phyloP scores from a whole-genome alignment of 1,140 invertebrate species.

The Neuroterus valhalla region DNA sequence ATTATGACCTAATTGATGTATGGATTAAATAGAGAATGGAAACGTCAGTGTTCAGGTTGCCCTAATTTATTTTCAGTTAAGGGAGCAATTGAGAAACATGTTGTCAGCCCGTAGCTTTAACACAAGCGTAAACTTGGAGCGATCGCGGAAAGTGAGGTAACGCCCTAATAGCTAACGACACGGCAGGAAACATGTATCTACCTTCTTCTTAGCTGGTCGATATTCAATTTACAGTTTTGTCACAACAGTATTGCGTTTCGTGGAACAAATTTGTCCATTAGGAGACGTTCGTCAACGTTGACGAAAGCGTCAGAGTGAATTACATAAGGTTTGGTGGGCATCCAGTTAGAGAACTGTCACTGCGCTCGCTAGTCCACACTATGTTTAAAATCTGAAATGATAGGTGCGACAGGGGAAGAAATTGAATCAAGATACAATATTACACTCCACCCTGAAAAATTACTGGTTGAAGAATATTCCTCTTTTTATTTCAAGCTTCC shows the following conservation, averaged over 20 bases:
- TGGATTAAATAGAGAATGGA: neutral
- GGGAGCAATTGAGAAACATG: neutral
- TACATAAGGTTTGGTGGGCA: neutral
- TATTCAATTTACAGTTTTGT: constrained; percentile 75
- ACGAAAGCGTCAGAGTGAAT: constrained; percentile 12
- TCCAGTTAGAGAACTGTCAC: constrained; percentile 22
- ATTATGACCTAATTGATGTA: neutral
- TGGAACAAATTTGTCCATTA: constrained; percentile 51
- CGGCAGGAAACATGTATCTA: constrained; percentile 55
- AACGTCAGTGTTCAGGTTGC: neutral
- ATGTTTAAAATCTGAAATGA: neutral
- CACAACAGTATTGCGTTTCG: constrained; percentile 65
- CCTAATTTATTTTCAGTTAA: neutral
- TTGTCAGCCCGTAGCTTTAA: neutral
- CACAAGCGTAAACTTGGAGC: constrained; percentile 27
- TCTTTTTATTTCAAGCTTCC: neutral
- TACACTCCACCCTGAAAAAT: neutral
- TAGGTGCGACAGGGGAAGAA: neutral
- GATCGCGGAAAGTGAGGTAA: constrained; percentile 47
- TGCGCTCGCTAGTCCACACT: constrained; percentile 33
- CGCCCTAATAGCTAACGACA: constrained; percentile 62
- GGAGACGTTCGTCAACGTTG: constrained; percentile 43
- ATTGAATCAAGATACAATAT: neutral
- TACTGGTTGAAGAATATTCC: neutral
- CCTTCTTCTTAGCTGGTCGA: constrained; percentile 57